Conservation (phyloP, 2,113 vertebrate genomes). For the Probosciger aterrimus region DNA sequence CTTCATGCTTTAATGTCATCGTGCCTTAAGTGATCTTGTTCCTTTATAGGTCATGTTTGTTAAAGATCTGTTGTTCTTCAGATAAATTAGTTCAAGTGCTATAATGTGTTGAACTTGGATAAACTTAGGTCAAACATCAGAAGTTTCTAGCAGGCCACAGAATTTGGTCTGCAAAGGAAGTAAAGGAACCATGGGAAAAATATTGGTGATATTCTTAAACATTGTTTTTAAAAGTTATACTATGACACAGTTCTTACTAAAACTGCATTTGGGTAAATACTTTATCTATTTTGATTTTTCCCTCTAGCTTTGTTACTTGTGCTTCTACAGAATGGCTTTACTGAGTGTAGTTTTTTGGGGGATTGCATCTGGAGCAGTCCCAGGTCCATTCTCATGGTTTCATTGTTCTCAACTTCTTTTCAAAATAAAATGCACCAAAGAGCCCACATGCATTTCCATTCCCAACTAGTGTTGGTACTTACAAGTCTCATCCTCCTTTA, state of each 20-base stretch:
- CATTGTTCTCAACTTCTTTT: neutral
- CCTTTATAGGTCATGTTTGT: neutral
- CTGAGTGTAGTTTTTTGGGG: neutral
- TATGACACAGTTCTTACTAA: neutral
- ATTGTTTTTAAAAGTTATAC: neutral
- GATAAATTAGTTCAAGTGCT: neutral
- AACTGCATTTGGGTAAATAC: neutral
- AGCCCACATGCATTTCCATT: rapidly evolving
- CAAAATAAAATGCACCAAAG: neutral
- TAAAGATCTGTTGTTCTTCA: neutral
- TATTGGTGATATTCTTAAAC: neutral
- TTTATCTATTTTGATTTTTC: neutral
- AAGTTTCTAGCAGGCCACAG: neutral
- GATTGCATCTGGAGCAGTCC: neutral
- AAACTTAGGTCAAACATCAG: neutral
- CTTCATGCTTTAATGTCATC: neutral
- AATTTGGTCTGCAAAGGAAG: neutral
- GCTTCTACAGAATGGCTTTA: neutral
- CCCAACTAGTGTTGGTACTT: neutral
- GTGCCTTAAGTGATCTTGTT: neutral
- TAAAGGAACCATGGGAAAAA: neutral
- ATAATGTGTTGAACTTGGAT: neutral
- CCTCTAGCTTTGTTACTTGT: neutral
- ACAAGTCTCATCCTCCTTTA: neutral
- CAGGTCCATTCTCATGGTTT: neutral